Conservation (phyloP, 2,888 invertebrate genomes). For the Andrena camellia region DNA sequence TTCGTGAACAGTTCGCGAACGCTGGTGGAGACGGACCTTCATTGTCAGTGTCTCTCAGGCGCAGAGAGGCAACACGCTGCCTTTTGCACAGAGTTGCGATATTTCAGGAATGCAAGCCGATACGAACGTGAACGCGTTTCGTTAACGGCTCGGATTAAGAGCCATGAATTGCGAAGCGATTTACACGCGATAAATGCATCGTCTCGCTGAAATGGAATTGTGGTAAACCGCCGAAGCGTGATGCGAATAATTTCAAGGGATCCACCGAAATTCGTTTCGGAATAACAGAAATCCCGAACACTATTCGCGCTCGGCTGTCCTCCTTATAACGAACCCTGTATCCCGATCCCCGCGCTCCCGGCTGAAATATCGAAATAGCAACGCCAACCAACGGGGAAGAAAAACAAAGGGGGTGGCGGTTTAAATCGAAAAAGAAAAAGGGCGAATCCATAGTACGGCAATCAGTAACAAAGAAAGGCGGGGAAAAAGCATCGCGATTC, state of each 20-base stretch:
- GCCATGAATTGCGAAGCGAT: neutral
- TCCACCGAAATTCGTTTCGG: neutral
- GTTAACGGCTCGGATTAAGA: constrained; percentile 12
- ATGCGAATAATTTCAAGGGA: neutral
- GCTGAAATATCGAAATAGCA: neutral
- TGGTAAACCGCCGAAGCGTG: neutral
- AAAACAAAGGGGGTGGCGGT: neutral
- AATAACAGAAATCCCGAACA: neutral
- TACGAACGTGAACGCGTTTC: constrained; percentile 27
- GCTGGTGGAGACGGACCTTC: too few species aligned
- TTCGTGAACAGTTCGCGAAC: too few species aligned
- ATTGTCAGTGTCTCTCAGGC: constrained; percentile 19
- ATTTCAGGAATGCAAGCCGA: constrained; percentile 50
- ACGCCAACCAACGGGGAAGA: neutral
- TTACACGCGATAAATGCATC: neutral
- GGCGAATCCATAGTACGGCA: neutral
- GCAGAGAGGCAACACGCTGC: constrained; percentile 14
- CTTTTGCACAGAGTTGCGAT: constrained; percentile 29
- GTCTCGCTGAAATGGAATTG: neutral
- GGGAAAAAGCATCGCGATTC: neutral
- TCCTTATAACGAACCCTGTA: neutral
- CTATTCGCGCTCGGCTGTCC: neutral
- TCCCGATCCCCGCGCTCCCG: neutral
- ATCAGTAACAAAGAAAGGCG: neutral
- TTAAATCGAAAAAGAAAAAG: neutral